Base-by-base conservation (phyloP, 1,140 invertebrate species). In the Aricia agestis region DNA sequence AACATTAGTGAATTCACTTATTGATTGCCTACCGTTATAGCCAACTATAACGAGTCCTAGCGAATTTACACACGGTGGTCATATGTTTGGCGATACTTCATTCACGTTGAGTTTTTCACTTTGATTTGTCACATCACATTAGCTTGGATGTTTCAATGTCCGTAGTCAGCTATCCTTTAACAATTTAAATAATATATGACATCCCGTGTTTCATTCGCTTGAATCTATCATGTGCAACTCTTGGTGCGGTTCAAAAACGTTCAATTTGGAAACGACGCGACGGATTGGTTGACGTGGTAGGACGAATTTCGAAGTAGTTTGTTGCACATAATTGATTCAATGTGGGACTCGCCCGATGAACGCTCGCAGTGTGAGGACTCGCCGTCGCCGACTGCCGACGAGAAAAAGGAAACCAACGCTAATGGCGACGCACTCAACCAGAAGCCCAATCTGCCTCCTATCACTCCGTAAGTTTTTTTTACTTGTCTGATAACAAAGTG, bases 291-390 rank as follows among this genome's bases (percentile, higher is more conserved):
- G 72, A 75, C 72, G 73, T 73, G 83, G 80, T 91, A 92, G 90
- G 92, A 92, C 84, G 92, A 92, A 78, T 92, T 92, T 85, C 89
- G 92, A 83, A 92, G 92, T 92, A 92, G 92, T 85, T 86, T 92
- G 90, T 92, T 92, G 92, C 92, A 92, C 91, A 92, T 92, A 92
- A 92, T 92, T 90, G 92, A 92, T 92, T 92, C 92, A 92, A 88
- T 92, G 92, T 92, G 92, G 92, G 92, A 92, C 89, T 92, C 92
- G 89, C 89, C 91, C 88, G 91, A 91, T 90, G 92, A 92, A 90
- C 82, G 83, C 82, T 92, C 92, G 86, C 92, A 92, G 92, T 90
- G 91, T 82, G 90, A 92, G 76, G 86, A 80, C 69, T 85, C 85
- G 71, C 82, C 82, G 72, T 85, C 85, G 72, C 90, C 84, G 76